Base-by-base conservation (phyloP, 2,888 invertebrate species). In the Augochlorella aurata region DNA sequence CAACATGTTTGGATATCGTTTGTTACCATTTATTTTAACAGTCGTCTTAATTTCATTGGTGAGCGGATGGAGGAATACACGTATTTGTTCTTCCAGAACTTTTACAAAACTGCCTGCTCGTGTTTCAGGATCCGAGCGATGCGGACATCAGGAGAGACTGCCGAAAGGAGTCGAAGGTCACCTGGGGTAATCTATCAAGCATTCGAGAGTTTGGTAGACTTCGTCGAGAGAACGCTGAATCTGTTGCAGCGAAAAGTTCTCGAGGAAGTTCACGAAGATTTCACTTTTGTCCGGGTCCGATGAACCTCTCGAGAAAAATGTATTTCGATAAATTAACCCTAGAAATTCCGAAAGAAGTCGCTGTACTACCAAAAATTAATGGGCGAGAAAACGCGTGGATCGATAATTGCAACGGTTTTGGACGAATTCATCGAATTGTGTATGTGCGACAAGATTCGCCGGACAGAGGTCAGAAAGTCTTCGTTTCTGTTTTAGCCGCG, bases 121-220 rank as follows among this genome's bases (percentile, higher is more conserved):
- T 21, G 44, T 81, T 81, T 5, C 69, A 91, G 91, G 77, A 79
- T 24, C 71, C 61, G 18, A 75, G 63, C 18, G 70, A 75, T 14
- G 90, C 90, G 5, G 90, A 92, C 77, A 88, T 91, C 71, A 88
- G 89, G 70, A 88, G 85, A 82, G 90, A 92, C 16, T 92, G 92
- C 69, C 89, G 92, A 21, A 89, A 74, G 50, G 86, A 90, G 80
- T 87, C 88, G 0, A 85, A 87, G 29, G 91, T 92, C 79, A 89
- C 92, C 29, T 92, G 91, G 90, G 87, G 92, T 92, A 83, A 38
- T 49, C 24, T n/a, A 14, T 71, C 7, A 63, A 18, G 14, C 18
- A 14, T 65, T 29, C n/a, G 21, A 70, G 7, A 24, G 9, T 50
- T 70, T 38, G 21, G 14, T 3, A 16, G 18, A 65, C 29, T 24